A percentile compares a stretch with the other conserved stretches of the same genome.
phyloP scores from a whole-genome alignment of 2,113 vertebrate species.

The Bagarius yarrelli region DNA sequence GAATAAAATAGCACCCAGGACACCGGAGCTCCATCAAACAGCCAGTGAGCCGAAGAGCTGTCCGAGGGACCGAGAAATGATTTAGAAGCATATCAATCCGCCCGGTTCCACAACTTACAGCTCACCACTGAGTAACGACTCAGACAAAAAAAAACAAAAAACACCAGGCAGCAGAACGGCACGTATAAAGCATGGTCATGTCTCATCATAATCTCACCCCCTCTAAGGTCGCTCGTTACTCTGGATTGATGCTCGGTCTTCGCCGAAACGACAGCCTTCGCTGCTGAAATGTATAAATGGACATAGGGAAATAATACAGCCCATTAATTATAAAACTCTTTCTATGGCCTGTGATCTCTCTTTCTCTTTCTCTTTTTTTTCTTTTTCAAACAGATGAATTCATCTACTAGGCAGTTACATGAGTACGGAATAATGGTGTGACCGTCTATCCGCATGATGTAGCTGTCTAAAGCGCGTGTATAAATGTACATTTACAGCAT shows the following conservation, averaged over 20 bases:
- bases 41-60: conserved; percentile 9
- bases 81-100: conserved; percentile 32
- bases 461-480: background rate
- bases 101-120: conserved; percentile 7
- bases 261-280: background rate
- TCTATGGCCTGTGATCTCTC: background rate
- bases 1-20: conserved; percentile 1
- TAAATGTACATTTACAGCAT: no score
- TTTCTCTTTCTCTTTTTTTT: background rate
- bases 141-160: background rate
- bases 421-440: background rate
- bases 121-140: conserved; percentile 28
- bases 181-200: background rate
- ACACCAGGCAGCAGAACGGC: background rate
- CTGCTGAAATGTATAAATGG: background rate
- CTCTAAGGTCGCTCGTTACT: background rate
- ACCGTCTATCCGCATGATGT: background rate
- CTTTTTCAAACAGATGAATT: background rate
- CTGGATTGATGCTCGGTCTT: no score
- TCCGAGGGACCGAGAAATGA: background rate
- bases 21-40: conserved; percentile 15
- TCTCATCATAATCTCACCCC: conserved; percentile 19
- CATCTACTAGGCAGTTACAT: background rate
- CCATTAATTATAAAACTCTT: background rate
- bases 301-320: background rate